A percentile compares a stretch with the other conserved stretches of the same genome.
Evolutionary conservation across 2,888 invertebrate genomes (phyloP).

Genomic region (Amphipoea lucens): DNA sequence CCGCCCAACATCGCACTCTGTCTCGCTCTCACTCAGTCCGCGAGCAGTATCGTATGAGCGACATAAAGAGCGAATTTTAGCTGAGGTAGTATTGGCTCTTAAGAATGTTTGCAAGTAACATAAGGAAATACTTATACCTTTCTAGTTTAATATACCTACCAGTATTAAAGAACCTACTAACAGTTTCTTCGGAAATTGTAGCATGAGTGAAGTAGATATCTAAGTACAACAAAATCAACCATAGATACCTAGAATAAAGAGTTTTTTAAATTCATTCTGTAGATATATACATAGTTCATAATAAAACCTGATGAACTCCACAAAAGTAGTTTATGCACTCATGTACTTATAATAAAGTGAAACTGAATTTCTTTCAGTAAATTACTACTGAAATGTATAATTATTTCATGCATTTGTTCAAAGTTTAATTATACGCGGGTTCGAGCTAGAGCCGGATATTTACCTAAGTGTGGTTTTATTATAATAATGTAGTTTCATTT

Average conservation of each 20-base stretch:
- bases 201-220: neutral
- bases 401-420: slow-evolving; percentile 14
- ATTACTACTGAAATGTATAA: slow-evolving; percentile 14
- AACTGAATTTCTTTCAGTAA: slow-evolving; percentile 22
- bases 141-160: no score
- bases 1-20: no score
- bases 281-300: neutral
- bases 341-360: neutral
- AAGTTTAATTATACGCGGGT: slow-evolving; percentile 13
- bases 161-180: no score
- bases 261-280: no score
- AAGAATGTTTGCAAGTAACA: neutral
- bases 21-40: no score
- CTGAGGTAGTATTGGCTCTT: no score
- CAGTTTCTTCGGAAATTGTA: neutral
- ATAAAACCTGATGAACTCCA: neutral
- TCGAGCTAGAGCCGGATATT: slow-evolving; percentile 1
- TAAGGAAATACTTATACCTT: neutral
- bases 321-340: neutral
- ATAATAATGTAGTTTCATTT: slow-evolving; percentile 11
- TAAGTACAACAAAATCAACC: neutral
- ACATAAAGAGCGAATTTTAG: no score
- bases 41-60: no score
- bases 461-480: neutral
- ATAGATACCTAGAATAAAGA: neutral